These are phyloP conservation scores for Stegophylla sp. DNA, from an alignment of 2,888 invertebrate species.

Conservation along the genomic window DNA sequence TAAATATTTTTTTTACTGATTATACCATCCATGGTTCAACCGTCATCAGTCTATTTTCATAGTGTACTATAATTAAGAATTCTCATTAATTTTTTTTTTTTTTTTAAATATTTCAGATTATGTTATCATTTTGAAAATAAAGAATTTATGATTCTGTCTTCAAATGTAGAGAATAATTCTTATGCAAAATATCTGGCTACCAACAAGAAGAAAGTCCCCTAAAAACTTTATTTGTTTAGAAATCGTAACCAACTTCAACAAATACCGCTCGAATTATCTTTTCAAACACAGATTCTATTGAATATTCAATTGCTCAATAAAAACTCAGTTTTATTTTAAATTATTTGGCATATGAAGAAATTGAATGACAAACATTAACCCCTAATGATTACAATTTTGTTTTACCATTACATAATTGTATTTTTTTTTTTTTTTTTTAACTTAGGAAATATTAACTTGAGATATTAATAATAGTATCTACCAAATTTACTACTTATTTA, in stretches of 20 bases:
- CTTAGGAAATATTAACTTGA: constrained; percentile 33
- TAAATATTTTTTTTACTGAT: too few relatives aligned
- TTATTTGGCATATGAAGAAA: constrained; percentile 49
- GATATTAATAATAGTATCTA: constrained; percentile 27
- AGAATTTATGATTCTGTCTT: background rate
- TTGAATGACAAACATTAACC: constrained; percentile 32
- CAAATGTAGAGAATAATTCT: background rate
- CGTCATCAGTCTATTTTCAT: too few relatives aligned
- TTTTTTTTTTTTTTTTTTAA: constrained; percentile 16
- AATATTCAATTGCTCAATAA: constrained; percentile 48
- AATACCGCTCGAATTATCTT: background rate
- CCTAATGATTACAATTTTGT: constrained; percentile 32
- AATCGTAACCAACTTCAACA: background rate
- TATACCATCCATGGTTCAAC: too few relatives aligned
- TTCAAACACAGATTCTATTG: constrained; percentile 19
- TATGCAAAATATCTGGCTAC: background rate
- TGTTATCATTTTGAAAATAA: background rate
- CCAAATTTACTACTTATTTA: constrained; percentile 51
- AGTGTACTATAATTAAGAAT: background rate
- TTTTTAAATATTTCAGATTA: constrained; percentile 23
- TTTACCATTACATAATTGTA: constrained; percentile 38
- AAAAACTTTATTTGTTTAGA: background rate
- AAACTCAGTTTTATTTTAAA: constrained; percentile 3
- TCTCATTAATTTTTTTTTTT: background rate
- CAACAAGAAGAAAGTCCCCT: background rate